Conservation (phyloP, 30 jellyfish, hydroid and myxozoan species). For the Clytia hemisphaerica region DNA sequence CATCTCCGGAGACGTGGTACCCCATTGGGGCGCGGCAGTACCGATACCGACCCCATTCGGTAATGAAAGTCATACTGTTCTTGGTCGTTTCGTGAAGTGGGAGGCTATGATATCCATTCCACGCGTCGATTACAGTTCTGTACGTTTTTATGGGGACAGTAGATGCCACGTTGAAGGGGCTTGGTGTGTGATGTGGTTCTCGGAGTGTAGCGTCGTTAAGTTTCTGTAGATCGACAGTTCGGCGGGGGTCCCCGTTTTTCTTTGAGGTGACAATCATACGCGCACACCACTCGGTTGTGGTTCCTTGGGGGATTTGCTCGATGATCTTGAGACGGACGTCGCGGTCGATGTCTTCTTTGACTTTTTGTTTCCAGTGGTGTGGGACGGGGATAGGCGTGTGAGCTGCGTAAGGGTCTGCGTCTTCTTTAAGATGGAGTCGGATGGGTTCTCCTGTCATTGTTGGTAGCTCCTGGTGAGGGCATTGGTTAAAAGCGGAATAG, state of each 20-base stretch:
- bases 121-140: slow-evolving; percentile 39
- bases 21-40: slow-evolving; percentile 22
- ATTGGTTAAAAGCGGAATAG: slow-evolving; percentile 21
- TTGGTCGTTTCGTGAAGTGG: neutral
- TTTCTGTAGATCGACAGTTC: slow-evolving; percentile 21
- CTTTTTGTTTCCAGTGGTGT: too few species aligned
- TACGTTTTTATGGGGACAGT: slow-evolving; percentile 2
- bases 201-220: slow-evolving; percentile 20
- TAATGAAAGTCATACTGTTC: slow-evolving; percentile 16
- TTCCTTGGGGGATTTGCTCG: too few species aligned
- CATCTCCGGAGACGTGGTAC: slow-evolving; percentile 35
- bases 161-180: slow-evolving; percentile 22
- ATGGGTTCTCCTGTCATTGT: too few species aligned
- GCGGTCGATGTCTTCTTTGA: too few species aligned
- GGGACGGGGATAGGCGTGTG: too few species aligned
- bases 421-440: too few species aligned
- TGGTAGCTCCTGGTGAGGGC: too few species aligned
- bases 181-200: slow-evolving; percentile 43
- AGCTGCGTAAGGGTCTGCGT: too few species aligned
- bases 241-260: too few species aligned
- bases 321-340: too few species aligned
- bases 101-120: slow-evolving; percentile 44
- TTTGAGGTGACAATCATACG: too few species aligned
- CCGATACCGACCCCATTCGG: slow-evolving; percentile 34
- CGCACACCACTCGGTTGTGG: too few species aligned